Evolutionary conservation across 2,888 invertebrate genomes (phyloP), one percentile per base, ranked within the genome.

Genomic region (Erebia ligea): DNA sequence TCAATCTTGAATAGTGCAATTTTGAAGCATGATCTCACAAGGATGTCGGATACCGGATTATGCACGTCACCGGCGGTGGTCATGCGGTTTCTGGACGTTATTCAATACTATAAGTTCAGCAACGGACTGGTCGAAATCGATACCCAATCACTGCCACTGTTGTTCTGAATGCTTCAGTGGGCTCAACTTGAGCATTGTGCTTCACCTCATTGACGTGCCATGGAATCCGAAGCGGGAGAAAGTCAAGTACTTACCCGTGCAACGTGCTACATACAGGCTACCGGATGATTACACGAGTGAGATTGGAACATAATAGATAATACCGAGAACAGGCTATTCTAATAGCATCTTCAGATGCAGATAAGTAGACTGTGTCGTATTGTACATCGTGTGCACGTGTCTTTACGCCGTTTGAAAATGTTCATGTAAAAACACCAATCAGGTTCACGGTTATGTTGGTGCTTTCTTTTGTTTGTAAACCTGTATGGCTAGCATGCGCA

Each of bases 171-270:
- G 91, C 86, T 89, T 82, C 87, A 88, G 82, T 86, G 88, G 84
- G 81, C 87, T 85, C 86, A 85, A 87, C 86, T 88, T 85, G 81
- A 87, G 80, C 82, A 82, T 84, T 82, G 87, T 86, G 86, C 84
- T 90, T 91, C 90, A 90, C 90, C 86, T 89, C 88, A 84, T 86
- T 86, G 88, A 88, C 86, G 86, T 86, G 88, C 86, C 88, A 88
- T 86, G 89, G 90, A 87, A 91, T 91, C 87, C 81, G 82, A 82
- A 79, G 78, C 81, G 77, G 86, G 92, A 90, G 93, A 92, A 92
- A 93, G 92, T 92, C 90, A 88, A 89, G 88, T 88, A 88, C 89
- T 82, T 81, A 83, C 81, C 75, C 83, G 85, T 85, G 83, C 85
- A 83, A 84, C 84, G 89, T 85, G 84, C 89, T 76, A 90, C 88